A percentile compares a stretch with the other conserved stretches of the same genome.
Evolutionary conservation across 2,888 invertebrate genomes (phyloP).

Genomic region (Watsonalla binaria): DNA sequence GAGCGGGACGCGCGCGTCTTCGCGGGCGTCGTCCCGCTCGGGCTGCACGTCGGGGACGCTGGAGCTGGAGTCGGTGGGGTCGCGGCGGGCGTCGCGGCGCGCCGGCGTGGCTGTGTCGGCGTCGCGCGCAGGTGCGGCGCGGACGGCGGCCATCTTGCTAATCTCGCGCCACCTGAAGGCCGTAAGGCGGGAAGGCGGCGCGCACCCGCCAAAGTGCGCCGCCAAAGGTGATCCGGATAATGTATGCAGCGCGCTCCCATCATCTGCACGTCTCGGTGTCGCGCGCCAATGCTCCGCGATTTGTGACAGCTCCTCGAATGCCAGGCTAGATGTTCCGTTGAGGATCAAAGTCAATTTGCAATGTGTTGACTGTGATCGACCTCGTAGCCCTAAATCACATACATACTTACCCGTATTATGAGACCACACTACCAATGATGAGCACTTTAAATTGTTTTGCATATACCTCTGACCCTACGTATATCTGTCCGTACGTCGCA

Average conservation of each 20-base stretch:
- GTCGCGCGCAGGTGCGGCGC: constrained; percentile 95
- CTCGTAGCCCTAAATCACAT: no score
- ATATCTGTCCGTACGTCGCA: no score
- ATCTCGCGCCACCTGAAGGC: constrained; percentile 91
- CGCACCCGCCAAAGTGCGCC: constrained; percentile 77
- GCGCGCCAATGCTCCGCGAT: constrained; percentile 31
- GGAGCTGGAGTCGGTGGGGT: constrained; percentile 68
- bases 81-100: constrained; percentile 75
- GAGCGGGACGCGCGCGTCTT: constrained; percentile 69
- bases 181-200: constrained; percentile 76
- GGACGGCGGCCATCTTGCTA: constrained; percentile 96
- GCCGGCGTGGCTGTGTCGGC: constrained; percentile 84
- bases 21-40: constrained; percentile 71
- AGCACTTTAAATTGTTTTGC: no score
- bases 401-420: no score
- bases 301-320: constrained; percentile 26
- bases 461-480: no score
- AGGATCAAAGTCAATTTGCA: no score
- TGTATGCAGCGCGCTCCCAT: constrained; percentile 75
- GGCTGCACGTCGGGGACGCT: constrained; percentile 68
- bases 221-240: constrained; percentile 78
- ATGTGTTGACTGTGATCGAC: no score
- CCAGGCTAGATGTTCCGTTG: constrained; percentile 1
- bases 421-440: no score
- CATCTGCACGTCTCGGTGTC: constrained; percentile 68